phyloP scores from a whole-genome alignment of 2,113 vertebrate genomes.

The Gasterosteus nipponicus region DNA sequence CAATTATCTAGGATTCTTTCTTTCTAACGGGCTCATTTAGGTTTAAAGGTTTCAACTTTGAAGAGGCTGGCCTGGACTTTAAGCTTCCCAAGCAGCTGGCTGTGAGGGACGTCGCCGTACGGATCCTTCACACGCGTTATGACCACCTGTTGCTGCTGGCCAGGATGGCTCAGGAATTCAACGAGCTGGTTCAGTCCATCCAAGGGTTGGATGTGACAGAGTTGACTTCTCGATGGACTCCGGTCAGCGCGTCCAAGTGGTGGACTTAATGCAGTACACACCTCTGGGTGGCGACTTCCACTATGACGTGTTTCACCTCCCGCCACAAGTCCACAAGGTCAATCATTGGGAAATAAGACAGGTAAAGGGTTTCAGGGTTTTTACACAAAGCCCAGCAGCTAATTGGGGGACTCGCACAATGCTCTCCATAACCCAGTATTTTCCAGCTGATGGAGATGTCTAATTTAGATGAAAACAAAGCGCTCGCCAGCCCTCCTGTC shows the following conservation, averaged over 20 bases:
- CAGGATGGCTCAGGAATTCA: slow-evolving; percentile 51
- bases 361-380: slow-evolving; percentile 71
- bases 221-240: accelerated
- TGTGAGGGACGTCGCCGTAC: slow-evolving; percentile 80
- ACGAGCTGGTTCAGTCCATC: slow-evolving; percentile 49
- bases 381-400: background rate
- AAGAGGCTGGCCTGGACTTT: slow-evolving; percentile 79
- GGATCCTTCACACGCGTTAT: slow-evolving; percentile 86
- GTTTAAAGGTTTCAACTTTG: slow-evolving; percentile 82
- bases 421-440: background rate
- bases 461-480: slow-evolving; percentile 48
- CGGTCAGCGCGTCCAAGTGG: slow-evolving; percentile 34
- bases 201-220: slow-evolving; percentile 47
- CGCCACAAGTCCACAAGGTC: slow-evolving; percentile 79
- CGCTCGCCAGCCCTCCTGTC: slow-evolving; percentile 53
- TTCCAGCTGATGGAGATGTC: slow-evolving; percentile 76
- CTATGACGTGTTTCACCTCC: slow-evolving; percentile 83
- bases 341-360: slow-evolving; percentile 87
- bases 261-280: slow-evolving; percentile 84
- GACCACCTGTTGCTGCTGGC: slow-evolving; percentile 85
- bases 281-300: slow-evolving; percentile 88
- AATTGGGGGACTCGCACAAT: background rate
- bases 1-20: background rate
- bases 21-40: slow-evolving; percentile 67
- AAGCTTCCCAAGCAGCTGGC: slow-evolving; percentile 86